Evolutionary conservation across 1,140 invertebrate genomes (phyloP), one percentile per base, ranked within the genome.

Genomic region (Apis dorsata): DNA sequence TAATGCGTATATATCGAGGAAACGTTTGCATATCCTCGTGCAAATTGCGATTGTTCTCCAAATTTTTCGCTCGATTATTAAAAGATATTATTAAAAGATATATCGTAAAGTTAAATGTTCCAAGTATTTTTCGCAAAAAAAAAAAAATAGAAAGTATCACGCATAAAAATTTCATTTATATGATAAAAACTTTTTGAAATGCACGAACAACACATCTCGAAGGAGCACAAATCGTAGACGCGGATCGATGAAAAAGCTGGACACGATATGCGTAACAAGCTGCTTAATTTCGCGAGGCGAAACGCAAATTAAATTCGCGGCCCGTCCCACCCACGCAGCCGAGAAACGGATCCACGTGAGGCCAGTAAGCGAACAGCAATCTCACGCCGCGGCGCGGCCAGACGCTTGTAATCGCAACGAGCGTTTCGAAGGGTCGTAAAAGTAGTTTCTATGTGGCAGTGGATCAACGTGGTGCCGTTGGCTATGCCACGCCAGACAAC

Each of bases 391-490:
- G 71, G 71, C 71, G 9, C 19, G 21, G 34, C 59, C 72, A 62
- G 44, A 60, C 72, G 72, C 12, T 51, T 8, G 60, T 53, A 28
- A 49, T 49, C n/a, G n/a, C 66, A 51, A 51, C 72, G 59, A 65
- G 74, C n/a, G 34, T 44, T 17, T 51, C 28, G 24, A 51, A 49
- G 75, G 76, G 59, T 57, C 59, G 51, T 78, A 51, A 83, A 79
- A 72, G 34, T 71, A 59, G 59, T 60, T 72, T 70, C 75, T 79
- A 65, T 76, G 65, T 68, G 70, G 73, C 70, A 59, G 66, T 65
- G 63, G 24, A 86, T 72, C 83, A 63, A 15, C 24, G 24, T 24
- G 51, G 24, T 13, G 12, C n/a, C 7, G 51, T 24, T 28, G 49
- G 15, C 4, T 57, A 17, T 15, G 62, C 24, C 57, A 10, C 15